Percentiles rank a stretch among this genome's conserved stretches.
These are phyloP conservation scores for Orthosia gothica DNA, from an alignment of 2,888 invertebrate genomes.

Conservation along the genomic window DNA sequence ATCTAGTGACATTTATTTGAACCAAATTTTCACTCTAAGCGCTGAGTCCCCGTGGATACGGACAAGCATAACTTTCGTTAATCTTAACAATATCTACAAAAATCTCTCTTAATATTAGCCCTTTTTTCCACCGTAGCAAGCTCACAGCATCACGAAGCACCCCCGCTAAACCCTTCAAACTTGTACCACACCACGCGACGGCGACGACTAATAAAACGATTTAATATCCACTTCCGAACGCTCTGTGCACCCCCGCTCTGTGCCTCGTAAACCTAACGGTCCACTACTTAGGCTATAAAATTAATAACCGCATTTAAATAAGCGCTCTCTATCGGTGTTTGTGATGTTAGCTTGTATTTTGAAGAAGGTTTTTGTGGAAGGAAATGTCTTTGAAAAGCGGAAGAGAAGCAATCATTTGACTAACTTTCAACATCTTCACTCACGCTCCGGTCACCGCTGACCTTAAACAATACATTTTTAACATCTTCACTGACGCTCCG, in stretches of 20 bases:
- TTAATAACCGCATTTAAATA: slow-evolving; percentile 68
- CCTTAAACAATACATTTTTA: too few relatives aligned
- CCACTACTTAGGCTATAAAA: slow-evolving; percentile 65
- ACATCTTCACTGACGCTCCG: too few relatives aligned
- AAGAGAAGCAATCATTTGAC: too few relatives aligned
- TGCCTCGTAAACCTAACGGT: slow-evolving; percentile 69
- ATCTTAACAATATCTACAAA: neutral
- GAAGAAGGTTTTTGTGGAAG: neutral
- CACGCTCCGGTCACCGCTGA: too few relatives aligned
- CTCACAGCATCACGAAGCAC: slow-evolving; percentile 26
- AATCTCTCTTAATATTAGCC: neutral
- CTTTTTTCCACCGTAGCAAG: neutral
- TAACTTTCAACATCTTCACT: too few relatives aligned
- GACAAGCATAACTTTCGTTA: too few relatives aligned
- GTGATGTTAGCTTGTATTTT: slow-evolving; percentile 19
- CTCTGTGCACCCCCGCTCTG: slow-evolving; percentile 65
- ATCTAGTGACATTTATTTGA: too few relatives aligned
- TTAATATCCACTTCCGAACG: slow-evolving; percentile 80
- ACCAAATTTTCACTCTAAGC: too few relatives aligned
- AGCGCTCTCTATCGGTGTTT: slow-evolving; percentile 49
- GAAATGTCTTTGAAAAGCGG: neutral
- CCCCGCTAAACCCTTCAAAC: slow-evolving; percentile 6
- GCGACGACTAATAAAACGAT: slow-evolving; percentile 79
- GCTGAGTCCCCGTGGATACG: too few relatives aligned
- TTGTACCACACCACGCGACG: slow-evolving; percentile 56